Evolutionary conservation across 2,888 invertebrate species (phyloP).

Genomic region (Azorinus chamasolen): DNA sequence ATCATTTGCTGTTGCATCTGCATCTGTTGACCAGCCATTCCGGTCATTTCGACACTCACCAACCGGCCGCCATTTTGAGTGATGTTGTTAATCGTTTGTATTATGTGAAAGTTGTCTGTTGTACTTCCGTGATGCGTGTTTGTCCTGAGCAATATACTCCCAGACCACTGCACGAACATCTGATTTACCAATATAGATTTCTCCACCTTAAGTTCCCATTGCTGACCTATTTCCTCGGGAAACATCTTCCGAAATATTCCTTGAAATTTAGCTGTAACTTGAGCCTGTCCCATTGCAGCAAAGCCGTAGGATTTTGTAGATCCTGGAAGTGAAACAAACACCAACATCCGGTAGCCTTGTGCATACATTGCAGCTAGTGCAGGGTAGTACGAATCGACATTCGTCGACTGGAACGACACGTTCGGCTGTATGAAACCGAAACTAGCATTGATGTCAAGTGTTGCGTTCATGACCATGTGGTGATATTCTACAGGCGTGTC

Average conservation of each 20-base stretch:
- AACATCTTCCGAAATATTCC: conserved; percentile 75
- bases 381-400: conserved; percentile 49
- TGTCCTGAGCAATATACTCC: conserved; percentile 23
- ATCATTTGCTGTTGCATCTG: conserved; percentile 44
- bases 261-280: conserved; percentile 62
- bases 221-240: conserved; percentile 58
- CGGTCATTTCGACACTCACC: conserved; percentile 76
- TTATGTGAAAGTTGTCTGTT: conserved; percentile 62
- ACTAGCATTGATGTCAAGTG: conserved; percentile 43
- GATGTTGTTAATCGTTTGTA: conserved; percentile 69
- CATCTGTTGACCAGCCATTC: conserved; percentile 64
- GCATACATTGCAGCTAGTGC: conserved; percentile 43
- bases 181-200: conserved; percentile 70
- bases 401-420: conserved; percentile 32
- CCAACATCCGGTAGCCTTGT: conserved; percentile 53
- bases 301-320: conserved; percentile 40
- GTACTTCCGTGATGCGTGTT: conserved; percentile 21
- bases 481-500: conserved; percentile 70
- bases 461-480: conserved; percentile 67
- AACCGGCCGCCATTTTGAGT: conserved; percentile 72
- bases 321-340: conserved; percentile 52
- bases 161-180: conserved; percentile 48
- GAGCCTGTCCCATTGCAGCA: conserved; percentile 42
- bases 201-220: conserved; percentile 76
- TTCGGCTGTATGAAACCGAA: conserved; percentile 42